These are phyloP conservation scores for Eremophila alpestris DNA, from an alignment of 2,797 vertebrate genomes.

Conservation along the genomic window DNA sequence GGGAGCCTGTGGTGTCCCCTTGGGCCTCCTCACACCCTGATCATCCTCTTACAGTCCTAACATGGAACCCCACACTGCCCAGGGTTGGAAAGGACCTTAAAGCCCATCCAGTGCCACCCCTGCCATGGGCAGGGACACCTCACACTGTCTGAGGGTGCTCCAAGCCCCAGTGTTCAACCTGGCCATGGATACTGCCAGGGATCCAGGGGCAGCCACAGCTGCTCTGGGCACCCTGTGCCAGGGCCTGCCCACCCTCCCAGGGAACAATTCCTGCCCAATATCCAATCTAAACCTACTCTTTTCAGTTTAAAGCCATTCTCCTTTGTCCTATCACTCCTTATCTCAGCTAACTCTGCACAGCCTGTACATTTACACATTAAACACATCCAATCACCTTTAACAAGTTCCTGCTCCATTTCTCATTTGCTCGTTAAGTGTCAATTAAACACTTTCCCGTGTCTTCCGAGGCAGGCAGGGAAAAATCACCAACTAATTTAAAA, in stretches of 20 bases:
- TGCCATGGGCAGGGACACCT: not conserved
- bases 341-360: not conserved
- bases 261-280: accelerated
- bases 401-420: accelerated
- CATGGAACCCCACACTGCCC: too few relatives aligned
- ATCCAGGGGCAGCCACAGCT: not conserved
- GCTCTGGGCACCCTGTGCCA: not conserved
- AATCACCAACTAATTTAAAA: not conserved
- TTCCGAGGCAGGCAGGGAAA: too few relatives aligned
- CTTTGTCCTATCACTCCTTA: not conserved
- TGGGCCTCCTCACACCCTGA: not conserved
- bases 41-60: not conserved
- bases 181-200: not conserved
- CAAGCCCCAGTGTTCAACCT: not conserved
- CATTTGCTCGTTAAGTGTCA: not conserved
- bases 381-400: not conserved
- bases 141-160: not conserved
- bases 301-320: not conserved
- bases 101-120: accelerated
- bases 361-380: not conserved
- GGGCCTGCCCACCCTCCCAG: not conserved
- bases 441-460: not conserved
- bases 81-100: not conserved
- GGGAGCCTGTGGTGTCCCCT: not conserved
- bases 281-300: not conserved